Base-by-base conservation (phyloP, 1,140 invertebrate species). In the Carposina sasakii region DNA sequence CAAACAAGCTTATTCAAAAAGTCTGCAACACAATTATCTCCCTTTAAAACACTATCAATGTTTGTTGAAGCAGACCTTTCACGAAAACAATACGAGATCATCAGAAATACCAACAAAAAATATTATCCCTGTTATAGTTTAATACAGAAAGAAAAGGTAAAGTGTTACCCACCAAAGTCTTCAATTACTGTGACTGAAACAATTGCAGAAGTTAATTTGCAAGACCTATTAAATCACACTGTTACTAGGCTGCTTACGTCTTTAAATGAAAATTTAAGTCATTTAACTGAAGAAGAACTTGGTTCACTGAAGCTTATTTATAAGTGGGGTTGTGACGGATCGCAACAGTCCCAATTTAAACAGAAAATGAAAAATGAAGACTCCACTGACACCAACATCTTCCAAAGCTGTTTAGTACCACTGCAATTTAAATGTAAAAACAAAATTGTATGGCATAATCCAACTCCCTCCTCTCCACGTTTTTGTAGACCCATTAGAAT, bases 141-240 rank as follows among this genome's bases (percentile, higher is more conserved):
- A 12, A 30, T 26, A 30, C 24, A 30, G 17, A 30, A 21, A 43
- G n/a, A 15, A 16, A 70, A 70, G 57, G 16, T 48, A 43, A 37
- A 66, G 23, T 68, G 64, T 37, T 70, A 68, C 49, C 61, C 67
- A 1, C 10, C 12, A 5, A 41, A 61, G 42, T 49, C 61, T 23
- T 43, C 48, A 6, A 53, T 52, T 23, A 52, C 9, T 13, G 59
- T 73, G 20, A 75, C 67, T 2, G 62, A 51, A 16, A 70, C 52
- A 20, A 50, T 45, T 28, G 66, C 63, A 8, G 60, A 75, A 58
- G 49, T 56, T 3, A 22, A 60, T 2, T 36, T 76, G 24, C 69
- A 74, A 53, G 26, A 17, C 24, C 49, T 75, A 54, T n/a, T 75
- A 10, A 33, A 74, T 40, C 58, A 57, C 51, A 66, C 63, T 17